Evolutionary conservation across 2,113 vertebrate species (phyloP).

Genomic region (Pseudopodoces humilis): DNA sequence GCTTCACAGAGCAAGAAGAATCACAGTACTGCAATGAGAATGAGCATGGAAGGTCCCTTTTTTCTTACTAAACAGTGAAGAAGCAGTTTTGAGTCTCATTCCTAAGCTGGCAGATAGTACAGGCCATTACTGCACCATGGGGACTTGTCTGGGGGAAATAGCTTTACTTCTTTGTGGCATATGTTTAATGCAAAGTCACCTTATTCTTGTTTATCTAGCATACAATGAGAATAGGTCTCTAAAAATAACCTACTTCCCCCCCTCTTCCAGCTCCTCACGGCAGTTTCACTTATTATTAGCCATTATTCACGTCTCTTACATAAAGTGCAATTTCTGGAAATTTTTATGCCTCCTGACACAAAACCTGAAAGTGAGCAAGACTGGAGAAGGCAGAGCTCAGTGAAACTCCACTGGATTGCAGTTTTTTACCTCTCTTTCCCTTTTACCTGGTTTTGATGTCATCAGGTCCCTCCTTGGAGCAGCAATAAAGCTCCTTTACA

Average conservation of each 20-base stretch:
- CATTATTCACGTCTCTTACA: neutral
- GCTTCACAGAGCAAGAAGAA: neutral
- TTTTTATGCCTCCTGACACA: neutral
- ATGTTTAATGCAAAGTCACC: neutral
- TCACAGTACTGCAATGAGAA: neutral
- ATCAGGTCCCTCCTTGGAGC: neutral
- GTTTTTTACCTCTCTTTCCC: neutral
- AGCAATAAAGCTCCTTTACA: constrained; percentile 17
- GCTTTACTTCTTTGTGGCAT: neutral
- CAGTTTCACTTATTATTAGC: neutral
- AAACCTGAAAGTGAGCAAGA: neutral
- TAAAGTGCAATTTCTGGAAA: neutral
- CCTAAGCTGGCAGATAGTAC: neutral
- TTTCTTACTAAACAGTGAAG: neutral
- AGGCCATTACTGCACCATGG: neutral
- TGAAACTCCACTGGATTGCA: accelerated
- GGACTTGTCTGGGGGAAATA: neutral
- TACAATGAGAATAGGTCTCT: neutral
- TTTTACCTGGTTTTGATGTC: neutral
- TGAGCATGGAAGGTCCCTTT: neutral
- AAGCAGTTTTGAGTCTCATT: neutral
- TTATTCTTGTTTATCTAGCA: neutral
- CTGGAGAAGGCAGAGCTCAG: neutral
- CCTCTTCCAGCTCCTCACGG: neutral
- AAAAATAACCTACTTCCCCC: neutral